Conservation (phyloP, 1,140 invertebrate genomes). For the Bactericera cockerelli region DNA sequence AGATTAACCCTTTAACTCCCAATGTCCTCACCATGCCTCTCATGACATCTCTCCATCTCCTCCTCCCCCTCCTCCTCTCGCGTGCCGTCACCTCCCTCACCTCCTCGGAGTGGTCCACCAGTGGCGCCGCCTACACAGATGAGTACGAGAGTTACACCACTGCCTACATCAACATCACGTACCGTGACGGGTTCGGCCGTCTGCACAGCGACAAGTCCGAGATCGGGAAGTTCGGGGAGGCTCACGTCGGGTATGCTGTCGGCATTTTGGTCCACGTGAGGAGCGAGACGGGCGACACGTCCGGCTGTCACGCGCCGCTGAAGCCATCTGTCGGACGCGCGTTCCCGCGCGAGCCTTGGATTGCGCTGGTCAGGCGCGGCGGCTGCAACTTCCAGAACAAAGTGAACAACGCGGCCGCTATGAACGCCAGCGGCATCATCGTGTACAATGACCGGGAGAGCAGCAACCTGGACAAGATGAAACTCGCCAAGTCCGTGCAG, state of each 20-base stretch:
- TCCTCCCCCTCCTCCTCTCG: too few species aligned
- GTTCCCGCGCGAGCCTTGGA: conserved; percentile 43
- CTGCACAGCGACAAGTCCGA: conserved; percentile 30
- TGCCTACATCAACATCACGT: conserved; percentile 29
- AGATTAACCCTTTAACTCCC: too few species aligned
- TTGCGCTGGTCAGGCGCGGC: conserved; percentile 55
- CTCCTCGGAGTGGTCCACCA: neutral
- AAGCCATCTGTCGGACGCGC: conserved; percentile 16
- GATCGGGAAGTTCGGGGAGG: conserved; percentile 51
- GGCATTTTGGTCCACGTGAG: conserved; percentile 43
- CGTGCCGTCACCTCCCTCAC: neutral
- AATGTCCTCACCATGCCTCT: too few species aligned
- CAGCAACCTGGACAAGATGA: conserved; percentile 51
- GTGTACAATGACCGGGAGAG: conserved; percentile 56
- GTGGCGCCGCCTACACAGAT: conserved; percentile 11
- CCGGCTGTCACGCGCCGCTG: conserved; percentile 43
- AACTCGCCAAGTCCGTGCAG: conserved; percentile 29
- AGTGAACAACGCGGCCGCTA: conserved; percentile 48
- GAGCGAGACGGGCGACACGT: conserved; percentile 37
- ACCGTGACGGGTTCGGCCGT: conserved; percentile 22
- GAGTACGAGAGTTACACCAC: conserved; percentile 25
- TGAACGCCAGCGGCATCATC: conserved; percentile 52
- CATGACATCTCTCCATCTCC: too few species aligned
- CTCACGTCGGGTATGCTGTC: conserved; percentile 38
- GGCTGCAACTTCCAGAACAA: conserved; percentile 60